These are phyloP conservation scores for Vidua chalybeata DNA, from an alignment of 2,113 vertebrate genomes.

Conservation along the genomic window DNA sequence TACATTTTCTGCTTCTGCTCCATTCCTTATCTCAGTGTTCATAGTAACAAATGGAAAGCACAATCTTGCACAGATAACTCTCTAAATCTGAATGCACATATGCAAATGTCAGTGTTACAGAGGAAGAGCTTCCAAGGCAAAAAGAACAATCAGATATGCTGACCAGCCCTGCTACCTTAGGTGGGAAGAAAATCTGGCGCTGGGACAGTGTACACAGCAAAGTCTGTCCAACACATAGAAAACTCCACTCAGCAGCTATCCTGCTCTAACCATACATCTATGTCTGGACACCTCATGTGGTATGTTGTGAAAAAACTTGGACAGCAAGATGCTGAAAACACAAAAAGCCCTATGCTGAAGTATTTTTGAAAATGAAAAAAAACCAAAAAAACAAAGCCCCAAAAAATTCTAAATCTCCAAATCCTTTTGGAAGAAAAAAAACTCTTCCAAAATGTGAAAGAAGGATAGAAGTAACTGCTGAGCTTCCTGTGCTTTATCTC, in stretches of 20 bases:
- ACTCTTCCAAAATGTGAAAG: neutral
- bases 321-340: neutral
- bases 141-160: neutral
- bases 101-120: neutral
- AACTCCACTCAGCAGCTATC: fast-evolving
- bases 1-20: conserved; percentile 2
- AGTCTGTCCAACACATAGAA: neutral
- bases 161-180: neutral
- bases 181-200: neutral
- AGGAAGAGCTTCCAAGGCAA: neutral
- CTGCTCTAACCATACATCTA: fast-evolving
- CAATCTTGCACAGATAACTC: neutral
- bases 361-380: neutral
- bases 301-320: fast-evolving
- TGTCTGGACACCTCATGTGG: neutral
- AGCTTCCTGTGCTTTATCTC: neutral
- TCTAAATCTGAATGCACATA: neutral
- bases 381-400: neutral
- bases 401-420: neutral
- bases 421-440: neutral
- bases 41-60: conserved; percentile 17
- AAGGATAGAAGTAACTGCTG: neutral
- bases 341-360: neutral
- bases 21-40: conserved; percentile 1
- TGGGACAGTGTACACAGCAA: fast-evolving